phyloP scores from a whole-genome alignment of 2,113 vertebrate genomes.

The Neoarius graeffei region DNA sequence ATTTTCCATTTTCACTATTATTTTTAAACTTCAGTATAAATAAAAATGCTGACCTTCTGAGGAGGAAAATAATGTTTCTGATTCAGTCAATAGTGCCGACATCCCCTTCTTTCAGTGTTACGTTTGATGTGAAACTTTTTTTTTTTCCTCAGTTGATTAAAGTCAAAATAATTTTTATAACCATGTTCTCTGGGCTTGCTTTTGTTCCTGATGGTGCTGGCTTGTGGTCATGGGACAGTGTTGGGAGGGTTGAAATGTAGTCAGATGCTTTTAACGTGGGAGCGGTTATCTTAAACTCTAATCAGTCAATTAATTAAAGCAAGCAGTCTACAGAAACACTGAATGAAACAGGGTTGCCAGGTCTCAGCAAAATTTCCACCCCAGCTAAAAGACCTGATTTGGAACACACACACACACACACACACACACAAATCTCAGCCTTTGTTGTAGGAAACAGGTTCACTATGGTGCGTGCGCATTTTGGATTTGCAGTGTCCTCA shows the following conservation, averaged over 20 bases:
- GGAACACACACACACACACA: background rate
- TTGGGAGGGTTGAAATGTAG: background rate
- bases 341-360: background rate
- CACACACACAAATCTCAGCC: background rate
- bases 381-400: background rate
- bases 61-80: constrained; percentile 73
- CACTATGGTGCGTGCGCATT: background rate
- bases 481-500: no score
- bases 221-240: background rate
- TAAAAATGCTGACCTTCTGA: constrained; percentile 68
- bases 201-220: background rate
- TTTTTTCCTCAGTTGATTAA: constrained; percentile 73
- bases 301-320: background rate
- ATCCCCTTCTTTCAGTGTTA: constrained; percentile 73
- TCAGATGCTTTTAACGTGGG: background rate
- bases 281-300: background rate
- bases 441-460: background rate
- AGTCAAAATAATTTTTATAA: constrained; percentile 77
- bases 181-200: constrained; percentile 42
- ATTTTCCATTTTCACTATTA: constrained; percentile 68
- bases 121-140: constrained; percentile 80
- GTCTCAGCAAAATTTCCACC: background rate
- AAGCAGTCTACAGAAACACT: background rate
- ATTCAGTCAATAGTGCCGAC: constrained; percentile 68
- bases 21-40: constrained; percentile 68